Base-by-base conservation (phyloP, 2,888 invertebrate species). In the Macaria liturata region DNA sequence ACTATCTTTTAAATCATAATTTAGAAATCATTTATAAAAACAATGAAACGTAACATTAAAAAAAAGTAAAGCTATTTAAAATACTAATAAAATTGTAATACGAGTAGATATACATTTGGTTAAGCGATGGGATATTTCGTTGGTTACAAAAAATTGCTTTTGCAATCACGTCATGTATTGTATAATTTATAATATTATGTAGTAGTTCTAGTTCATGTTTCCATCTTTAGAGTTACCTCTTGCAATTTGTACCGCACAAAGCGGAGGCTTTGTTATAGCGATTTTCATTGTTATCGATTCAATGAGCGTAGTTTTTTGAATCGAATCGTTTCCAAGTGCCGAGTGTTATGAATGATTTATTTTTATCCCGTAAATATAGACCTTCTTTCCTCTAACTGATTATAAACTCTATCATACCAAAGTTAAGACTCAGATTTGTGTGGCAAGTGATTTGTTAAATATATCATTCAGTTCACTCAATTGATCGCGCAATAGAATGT, bases 261-360 rank as follows among this genome's bases (percentile, higher is more conserved):
- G 67, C 74, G 67, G 69, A 73, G 75, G 78, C 82, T 82, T 88
- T 89, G 86, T 88, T 83, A 83, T 78, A 80, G 78, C 81, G 73
- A 88, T 81, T 84, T 86, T 87, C 81, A 88, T 89, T 89, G 88
- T 90, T 84, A 84, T 78, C 79, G 77, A 88, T 86, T 88, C 88
- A 88, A 86, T 84, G 86, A 84, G 75, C 80, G 78, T 82, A 82
- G 81, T 84, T 86, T 86, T 87, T 83, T 79, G 79, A 87, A 84
- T 84, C 81, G 80, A 80, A 80, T 83, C 83, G 75, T 74, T 82
- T 76, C 76, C 72, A 84, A 87, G 87, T 88, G 87, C 86, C 81
- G 86, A 84, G 79, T 78, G 80, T 76, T 83, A 80, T 83, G 83
- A 87, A 86, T 88, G 87, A 88, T 88, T 88, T 87, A 86, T 88